A percentile compares a stretch with the other conserved stretches of the same genome.
Evolutionary conservation across 2,113 vertebrate species (phyloP).

Genomic region (Rhinogobius similis): DNA sequence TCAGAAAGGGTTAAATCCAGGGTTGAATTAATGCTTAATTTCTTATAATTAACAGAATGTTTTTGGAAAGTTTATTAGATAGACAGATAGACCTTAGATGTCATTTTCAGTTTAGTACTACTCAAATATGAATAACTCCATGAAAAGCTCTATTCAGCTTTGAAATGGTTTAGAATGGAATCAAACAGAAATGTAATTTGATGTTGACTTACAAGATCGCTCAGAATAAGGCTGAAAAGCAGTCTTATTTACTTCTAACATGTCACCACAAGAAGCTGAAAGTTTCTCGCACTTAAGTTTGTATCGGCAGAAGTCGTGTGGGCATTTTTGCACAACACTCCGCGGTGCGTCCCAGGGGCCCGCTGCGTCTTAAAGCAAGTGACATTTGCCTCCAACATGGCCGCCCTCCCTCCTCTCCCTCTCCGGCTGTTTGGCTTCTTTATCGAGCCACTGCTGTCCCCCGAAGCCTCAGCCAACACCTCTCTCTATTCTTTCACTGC

Average conservation of each 20-base stretch:
- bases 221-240: neutral
- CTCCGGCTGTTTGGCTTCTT: slow-evolving; percentile 38
- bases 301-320: neutral
- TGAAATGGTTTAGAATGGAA: no score
- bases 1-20: no score
- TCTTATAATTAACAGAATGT: no score
- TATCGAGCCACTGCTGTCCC: slow-evolving; percentile 31
- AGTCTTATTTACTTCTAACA: neutral
- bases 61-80: no score
- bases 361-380: slow-evolving; percentile 37
- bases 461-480: slow-evolving; percentile 47
- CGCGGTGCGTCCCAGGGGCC: slow-evolving; percentile 24
- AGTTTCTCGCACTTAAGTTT: neutral
- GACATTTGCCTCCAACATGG: slow-evolving; percentile 59
- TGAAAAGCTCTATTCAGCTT: no score
- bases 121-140: no score
- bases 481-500: slow-evolving; percentile 48
- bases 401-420: slow-evolving; percentile 3
- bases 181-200: no score
- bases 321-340: slow-evolving; percentile 13
- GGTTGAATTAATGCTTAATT: no score
- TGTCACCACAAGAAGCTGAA: neutral
- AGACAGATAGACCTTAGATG: no score
- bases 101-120: no score
- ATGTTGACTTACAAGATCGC: no score